Evolutionary conservation across 2,797 vertebrate genomes (phyloP).

Genomic region (Enteromius afrohamiltoni): DNA sequence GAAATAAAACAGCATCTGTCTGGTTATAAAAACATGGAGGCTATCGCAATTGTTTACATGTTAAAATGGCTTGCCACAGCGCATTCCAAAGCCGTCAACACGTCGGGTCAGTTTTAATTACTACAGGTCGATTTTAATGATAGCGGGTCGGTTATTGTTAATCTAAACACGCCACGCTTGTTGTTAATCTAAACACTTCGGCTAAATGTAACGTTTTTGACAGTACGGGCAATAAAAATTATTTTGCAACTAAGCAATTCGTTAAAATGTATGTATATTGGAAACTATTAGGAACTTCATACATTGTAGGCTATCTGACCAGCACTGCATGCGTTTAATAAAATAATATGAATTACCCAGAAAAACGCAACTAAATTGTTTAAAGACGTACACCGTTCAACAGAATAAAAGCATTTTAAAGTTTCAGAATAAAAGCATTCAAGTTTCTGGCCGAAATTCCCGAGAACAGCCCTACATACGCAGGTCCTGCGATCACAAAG

Average conservation of each 20-base stretch:
- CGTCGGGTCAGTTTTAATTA: conserved; percentile 9
- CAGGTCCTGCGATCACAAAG: conserved; percentile 17
- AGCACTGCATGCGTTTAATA: background rate
- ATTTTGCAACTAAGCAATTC: background rate
- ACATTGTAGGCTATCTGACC: background rate
- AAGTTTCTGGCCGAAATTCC: conserved; percentile 18
- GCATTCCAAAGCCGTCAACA: background rate
- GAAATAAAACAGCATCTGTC: background rate
- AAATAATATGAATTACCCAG: background rate
- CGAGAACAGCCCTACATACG: background rate
- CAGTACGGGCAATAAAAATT: background rate
- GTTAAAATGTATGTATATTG: background rate
- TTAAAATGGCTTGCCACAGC: conserved; percentile 8
- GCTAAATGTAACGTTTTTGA: background rate
- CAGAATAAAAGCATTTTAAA: background rate
- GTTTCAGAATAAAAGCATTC: background rate
- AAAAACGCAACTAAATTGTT: background rate
- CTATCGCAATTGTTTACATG: background rate
- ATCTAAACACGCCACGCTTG: background rate
- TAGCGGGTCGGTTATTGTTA: background rate
- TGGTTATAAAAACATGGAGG: background rate
- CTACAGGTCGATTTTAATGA: background rate
- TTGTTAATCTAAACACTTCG: background rate
- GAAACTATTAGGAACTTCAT: background rate
- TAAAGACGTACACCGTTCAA: background rate